Evolutionary conservation across 2,797 vertebrate genomes (phyloP).

Genomic region (Gallirallus australis): DNA sequence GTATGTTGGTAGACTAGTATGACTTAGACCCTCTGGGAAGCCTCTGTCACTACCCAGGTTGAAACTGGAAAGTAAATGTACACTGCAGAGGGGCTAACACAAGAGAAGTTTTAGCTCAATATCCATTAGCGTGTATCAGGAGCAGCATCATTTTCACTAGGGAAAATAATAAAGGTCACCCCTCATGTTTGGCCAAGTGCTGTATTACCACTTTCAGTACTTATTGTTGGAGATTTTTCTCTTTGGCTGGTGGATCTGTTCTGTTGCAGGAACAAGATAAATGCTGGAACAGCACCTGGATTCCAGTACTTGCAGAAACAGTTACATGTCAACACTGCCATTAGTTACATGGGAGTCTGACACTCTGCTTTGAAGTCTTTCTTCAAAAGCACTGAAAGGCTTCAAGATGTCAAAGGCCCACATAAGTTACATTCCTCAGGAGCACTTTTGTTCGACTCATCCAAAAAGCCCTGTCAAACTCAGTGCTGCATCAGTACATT

Average conservation of each 20-base stretch:
- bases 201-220: background rate
- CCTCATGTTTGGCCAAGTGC: background rate
- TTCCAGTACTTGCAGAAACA: background rate
- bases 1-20: background rate
- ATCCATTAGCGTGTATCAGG: rapidly evolving
- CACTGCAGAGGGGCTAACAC: background rate
- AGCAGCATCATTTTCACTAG: background rate
- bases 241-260: background rate
- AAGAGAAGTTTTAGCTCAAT: background rate
- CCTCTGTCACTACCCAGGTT: background rate
- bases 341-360: background rate
- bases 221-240: background rate
- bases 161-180: background rate
- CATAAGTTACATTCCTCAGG: background rate
- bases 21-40: background rate
- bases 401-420: slow-evolving; percentile 21
- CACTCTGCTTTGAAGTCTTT: background rate
- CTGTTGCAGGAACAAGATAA: background rate
- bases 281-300: background rate
- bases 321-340: background rate
- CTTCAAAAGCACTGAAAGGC: slow-evolving; percentile 37
- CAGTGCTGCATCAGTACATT: background rate
- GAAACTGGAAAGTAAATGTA: background rate
- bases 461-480: background rate
- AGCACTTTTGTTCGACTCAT: background rate